phyloP scores from a whole-genome alignment of 2,888 invertebrate species.

The Tethea ocularis region DNA sequence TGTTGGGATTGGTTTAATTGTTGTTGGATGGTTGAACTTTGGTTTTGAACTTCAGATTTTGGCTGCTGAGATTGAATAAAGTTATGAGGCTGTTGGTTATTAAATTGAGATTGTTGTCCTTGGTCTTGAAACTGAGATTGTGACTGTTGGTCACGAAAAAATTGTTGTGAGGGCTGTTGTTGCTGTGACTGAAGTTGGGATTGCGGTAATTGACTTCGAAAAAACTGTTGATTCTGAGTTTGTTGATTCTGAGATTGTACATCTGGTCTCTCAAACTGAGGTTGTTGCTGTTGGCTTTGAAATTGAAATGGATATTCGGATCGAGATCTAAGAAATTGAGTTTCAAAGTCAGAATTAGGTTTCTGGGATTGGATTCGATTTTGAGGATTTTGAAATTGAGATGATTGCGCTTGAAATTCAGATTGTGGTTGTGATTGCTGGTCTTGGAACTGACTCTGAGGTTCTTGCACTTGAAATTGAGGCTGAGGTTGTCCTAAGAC shows the following conservation, averaged over 20 bases:
- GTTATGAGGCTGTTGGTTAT: not conserved
- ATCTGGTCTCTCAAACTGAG: constrained; percentile 20
- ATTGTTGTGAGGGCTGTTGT: not conserved
- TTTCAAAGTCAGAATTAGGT: not conserved
- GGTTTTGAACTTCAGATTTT: not conserved
- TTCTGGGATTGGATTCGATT: not conserved
- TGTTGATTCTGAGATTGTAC: constrained; percentile 14
- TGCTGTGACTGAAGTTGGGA: constrained; percentile 13
- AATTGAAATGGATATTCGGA: constrained; percentile 18
- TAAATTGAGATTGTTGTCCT: constrained; percentile 3
- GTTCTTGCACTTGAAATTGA: constrained; percentile 4
- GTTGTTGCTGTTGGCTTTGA: constrained; percentile 24
- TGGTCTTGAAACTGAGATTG: constrained; percentile 22
- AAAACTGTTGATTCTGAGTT: constrained; percentile 29
- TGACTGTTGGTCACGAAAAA: constrained; percentile 3
- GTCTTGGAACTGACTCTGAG: constrained; percentile 4
- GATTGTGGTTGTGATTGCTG: not conserved
- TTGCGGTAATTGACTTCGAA: constrained; percentile 19
- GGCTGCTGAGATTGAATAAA: not conserved
- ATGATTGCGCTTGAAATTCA: constrained; percentile 17
- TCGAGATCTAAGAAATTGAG: constrained; percentile 13
- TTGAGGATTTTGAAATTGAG: not conserved
- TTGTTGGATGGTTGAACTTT: not conserved
- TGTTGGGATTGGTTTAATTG: not conserved
- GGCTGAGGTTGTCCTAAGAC: constrained; percentile 10